These are phyloP conservation scores for Crenuchus spilurus DNA, from an alignment of 2,797 vertebrate genomes.

Conservation along the genomic window DNA sequence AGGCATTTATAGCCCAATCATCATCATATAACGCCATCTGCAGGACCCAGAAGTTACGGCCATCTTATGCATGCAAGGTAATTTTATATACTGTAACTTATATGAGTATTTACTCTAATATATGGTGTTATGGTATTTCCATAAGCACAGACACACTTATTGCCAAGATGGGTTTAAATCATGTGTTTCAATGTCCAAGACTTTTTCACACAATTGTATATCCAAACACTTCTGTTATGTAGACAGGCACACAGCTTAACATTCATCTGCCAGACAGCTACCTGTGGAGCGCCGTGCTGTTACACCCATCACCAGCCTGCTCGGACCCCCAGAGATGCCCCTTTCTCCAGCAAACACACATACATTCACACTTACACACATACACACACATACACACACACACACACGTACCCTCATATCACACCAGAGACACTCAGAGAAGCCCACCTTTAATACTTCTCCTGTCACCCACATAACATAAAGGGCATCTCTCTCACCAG, in stretches of 20 bases:
- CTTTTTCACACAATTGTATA: too few species aligned
- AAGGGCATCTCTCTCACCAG: conserved; percentile 32
- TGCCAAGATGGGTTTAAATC: too few species aligned
- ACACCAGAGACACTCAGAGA: conserved; percentile 23
- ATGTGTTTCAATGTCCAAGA: too few species aligned
- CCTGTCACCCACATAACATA: conserved; percentile 37
- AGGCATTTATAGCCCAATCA: too few species aligned
- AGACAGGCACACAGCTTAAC: conserved; percentile 17
- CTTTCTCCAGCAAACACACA: conserved; percentile 5
- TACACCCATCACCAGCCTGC: conserved; percentile 41
- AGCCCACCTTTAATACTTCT: conserved; percentile 35
- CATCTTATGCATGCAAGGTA: too few species aligned
- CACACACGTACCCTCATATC: conserved; percentile 4
- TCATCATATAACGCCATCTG: too few species aligned
- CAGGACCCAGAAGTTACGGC: too few species aligned
- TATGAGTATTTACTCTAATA: too few species aligned
- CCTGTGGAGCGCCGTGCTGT: conserved; percentile 41
- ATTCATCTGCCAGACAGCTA: conserved; percentile 45
- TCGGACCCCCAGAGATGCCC: conserved; percentile 30
- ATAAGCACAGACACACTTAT: too few species aligned
- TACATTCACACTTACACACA: not conserved
- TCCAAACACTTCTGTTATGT: too few species aligned
- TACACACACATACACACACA: conserved; percentile 3
- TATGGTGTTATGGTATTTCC: too few species aligned
- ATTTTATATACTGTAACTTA: too few species aligned